Conservation (phyloP, 1,140 invertebrate genomes). For the Thereuonema tuberculata region DNA sequence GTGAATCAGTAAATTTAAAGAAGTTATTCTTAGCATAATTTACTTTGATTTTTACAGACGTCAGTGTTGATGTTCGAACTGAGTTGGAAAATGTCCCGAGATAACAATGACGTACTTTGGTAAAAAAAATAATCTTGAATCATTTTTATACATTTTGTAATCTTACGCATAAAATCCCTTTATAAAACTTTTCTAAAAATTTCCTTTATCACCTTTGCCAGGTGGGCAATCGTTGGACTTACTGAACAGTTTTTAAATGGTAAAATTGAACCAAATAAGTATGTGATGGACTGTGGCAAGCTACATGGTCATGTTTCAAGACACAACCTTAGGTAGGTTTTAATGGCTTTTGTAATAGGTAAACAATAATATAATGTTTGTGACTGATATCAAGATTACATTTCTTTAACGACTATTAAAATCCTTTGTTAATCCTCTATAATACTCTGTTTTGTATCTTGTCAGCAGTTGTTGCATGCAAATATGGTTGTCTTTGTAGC, state of each 20-base stretch:
- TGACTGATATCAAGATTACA: too few species aligned
- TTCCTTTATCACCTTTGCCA: conserved; percentile 18
- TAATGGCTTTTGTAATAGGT: too few species aligned
- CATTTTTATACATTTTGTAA: conserved; percentile 2
- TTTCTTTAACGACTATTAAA: too few species aligned
- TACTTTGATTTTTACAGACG: conserved; percentile 32
- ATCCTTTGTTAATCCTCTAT: too few species aligned
- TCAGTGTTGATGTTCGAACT: conserved; percentile 59
- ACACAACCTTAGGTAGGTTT: conserved; percentile 42
- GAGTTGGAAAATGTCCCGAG: conserved; percentile 75
- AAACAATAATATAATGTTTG: too few species aligned
- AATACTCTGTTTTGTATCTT: too few species aligned
- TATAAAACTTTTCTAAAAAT: too few species aligned
- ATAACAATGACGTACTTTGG: conserved; percentile 72
- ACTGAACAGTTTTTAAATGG: conserved; percentile 64
- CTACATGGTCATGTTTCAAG: conserved; percentile 63
- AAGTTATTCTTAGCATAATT: too few species aligned
- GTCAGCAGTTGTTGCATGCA: too few species aligned
- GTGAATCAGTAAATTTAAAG: too few species aligned
- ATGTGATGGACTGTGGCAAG: conserved; percentile 53
- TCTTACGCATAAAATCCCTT: too few species aligned
- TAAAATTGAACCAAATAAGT: conserved; percentile 46
- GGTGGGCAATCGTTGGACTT: conserved; percentile 64
- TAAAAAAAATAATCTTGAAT: conserved; percentile 20
- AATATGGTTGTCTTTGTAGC: too few species aligned